Percentiles rank a stretch among this genome's conserved stretches.
Conservation (phyloP, 2,888 invertebrate genomes). For the Agrochola macilenta region DNA sequence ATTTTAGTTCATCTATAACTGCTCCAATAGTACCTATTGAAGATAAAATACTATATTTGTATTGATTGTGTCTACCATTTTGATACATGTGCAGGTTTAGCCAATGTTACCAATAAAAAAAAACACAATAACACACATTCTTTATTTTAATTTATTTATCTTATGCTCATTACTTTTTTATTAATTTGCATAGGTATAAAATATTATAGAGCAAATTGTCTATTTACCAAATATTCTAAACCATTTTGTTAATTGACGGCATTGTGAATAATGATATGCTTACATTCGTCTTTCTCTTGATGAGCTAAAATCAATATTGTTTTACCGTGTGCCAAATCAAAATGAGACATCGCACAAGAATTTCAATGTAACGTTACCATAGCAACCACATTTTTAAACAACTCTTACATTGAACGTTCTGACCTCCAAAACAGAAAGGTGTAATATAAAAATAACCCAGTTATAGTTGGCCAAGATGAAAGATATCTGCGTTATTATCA, state of each 20-base stretch:
- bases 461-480: slow-evolving; percentile 76
- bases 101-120: too few species aligned
- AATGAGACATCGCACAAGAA: slow-evolving; percentile 44
- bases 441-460: slow-evolving; percentile 68
- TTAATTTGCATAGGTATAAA: neutral
- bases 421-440: slow-evolving; percentile 65
- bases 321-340: slow-evolving; percentile 33
- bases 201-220: neutral
- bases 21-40: neutral
- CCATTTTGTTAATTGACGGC: slow-evolving; percentile 12
- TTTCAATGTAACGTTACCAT: slow-evolving; percentile 23
- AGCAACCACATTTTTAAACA: slow-evolving; percentile 20
- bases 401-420: slow-evolving; percentile 37
- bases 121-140: neutral
- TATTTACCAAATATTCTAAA: slow-evolving; percentile 1
- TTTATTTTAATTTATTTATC: neutral
- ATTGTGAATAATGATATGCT: slow-evolving; percentile 38
- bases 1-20: neutral
- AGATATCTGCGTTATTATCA: slow-evolving; percentile 81
- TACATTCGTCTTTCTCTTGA: slow-evolving; percentile 19
- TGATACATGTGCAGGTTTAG: neutral
- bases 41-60: neutral
- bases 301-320: slow-evolving; percentile 39
- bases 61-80: neutral
- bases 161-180: neutral